Conservation (phyloP, 1,140 invertebrate genomes). For the Nephotettix cincticeps region DNA sequence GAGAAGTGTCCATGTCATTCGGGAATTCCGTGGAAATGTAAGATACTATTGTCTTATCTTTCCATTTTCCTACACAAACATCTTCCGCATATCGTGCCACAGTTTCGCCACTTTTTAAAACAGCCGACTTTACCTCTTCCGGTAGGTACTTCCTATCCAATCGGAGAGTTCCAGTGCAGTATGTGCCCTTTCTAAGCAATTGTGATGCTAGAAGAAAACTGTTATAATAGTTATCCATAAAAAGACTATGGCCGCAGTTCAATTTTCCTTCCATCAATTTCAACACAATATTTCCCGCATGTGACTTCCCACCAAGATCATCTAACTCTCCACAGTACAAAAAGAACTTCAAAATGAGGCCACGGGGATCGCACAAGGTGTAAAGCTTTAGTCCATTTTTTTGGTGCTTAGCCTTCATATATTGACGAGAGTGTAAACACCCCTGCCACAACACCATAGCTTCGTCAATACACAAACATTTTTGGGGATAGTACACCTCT, state of each 20-base stretch:
- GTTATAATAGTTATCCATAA: conserved; percentile 44
- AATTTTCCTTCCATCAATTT: conserved; percentile 23
- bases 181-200: conserved; percentile 48
- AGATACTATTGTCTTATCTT: conserved; percentile 43
- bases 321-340: conserved; percentile 26
- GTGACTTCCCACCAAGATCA: conserved; percentile 20
- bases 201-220: conserved; percentile 47
- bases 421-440: conserved; percentile 42
- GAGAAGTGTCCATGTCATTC: conserved; percentile 9
- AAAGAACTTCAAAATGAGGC: conserved; percentile 22
- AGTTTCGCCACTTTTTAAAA: conserved; percentile 46
- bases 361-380: conserved; percentile 38
- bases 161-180: conserved; percentile 50
- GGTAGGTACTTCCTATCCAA: conserved; percentile 45
- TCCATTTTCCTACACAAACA: conserved; percentile 49
- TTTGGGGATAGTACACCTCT: conserved; percentile 17
- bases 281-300: conserved; percentile 26
- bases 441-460: conserved; percentile 42
- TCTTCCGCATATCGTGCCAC: conserved; percentile 42
- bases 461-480: conserved; percentile 39
- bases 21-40: conserved; percentile 26
- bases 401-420: conserved; percentile 43
- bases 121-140: conserved; percentile 43
- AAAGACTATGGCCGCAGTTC: too few species aligned
- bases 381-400: conserved; percentile 44